Percentiles rank a stretch among this genome's conserved stretches.
These are phyloP conservation scores for Tachysurus fulvidraco DNA, from an alignment of 2,113 vertebrate genomes.

Conservation along the genomic window DNA sequence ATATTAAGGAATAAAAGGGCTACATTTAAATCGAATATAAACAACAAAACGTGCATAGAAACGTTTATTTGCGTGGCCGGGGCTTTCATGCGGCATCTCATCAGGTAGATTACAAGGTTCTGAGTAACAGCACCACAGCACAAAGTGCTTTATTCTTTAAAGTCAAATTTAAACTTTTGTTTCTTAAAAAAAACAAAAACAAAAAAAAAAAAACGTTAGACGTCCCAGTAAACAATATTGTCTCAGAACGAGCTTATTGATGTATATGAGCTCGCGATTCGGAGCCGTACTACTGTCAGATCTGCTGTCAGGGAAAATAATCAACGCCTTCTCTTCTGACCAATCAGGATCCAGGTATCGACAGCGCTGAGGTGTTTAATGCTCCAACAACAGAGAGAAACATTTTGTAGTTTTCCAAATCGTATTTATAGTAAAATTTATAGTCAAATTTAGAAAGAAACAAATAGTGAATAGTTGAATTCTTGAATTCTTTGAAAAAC, in stretches of 20 bases:
- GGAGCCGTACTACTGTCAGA: not conserved
- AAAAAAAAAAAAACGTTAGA: not conserved
- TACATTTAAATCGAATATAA: not conserved
- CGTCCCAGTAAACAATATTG: not conserved
- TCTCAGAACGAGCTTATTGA: not conserved
- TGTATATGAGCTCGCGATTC: not conserved
- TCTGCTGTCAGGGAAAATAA: not conserved
- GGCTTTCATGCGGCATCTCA: not conserved
- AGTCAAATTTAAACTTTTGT: not conserved
- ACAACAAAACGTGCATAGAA: too few species aligned
- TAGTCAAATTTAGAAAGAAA: not conserved
- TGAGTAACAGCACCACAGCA: not conserved
- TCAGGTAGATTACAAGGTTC: not conserved
- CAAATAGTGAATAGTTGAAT: too few species aligned
- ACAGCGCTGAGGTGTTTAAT: not conserved
- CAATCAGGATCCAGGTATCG: not conserved
- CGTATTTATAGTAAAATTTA: not conserved
- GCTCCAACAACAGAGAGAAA: not conserved
- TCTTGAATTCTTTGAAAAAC: not conserved
- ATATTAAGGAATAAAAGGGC: not conserved
- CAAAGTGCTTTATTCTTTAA: not conserved
- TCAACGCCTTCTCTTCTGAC: not conserved
- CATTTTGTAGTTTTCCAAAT: not conserved
- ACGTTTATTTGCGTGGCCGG: not conserved
- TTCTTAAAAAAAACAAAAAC: too few species aligned